A percentile compares a stretch with the other conserved stretches of the same genome.
Conservation (phyloP, 2,888 invertebrate genomes). For the Acronicta aceris region DNA sequence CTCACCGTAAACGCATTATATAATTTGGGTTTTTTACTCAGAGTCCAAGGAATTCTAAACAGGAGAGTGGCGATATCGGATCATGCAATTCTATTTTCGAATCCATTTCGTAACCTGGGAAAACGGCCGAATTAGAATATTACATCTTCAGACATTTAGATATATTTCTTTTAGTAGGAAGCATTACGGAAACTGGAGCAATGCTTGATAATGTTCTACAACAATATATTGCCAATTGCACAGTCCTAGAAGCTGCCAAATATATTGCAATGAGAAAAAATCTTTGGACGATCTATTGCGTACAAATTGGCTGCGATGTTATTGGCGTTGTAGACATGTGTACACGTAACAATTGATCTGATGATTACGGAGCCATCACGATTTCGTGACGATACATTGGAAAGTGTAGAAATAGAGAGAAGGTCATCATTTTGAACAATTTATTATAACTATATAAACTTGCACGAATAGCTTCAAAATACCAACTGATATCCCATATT, state of each 20-base stretch:
- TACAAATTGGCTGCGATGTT: conserved; percentile 45
- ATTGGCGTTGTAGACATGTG: conserved; percentile 43
- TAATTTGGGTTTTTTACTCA: conserved; percentile 65
- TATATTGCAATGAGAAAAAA: conserved; percentile 41
- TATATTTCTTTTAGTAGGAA: conserved; percentile 36
- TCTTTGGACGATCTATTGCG: conserved; percentile 35
- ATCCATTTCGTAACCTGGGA: conserved; percentile 47
- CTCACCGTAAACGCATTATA: conserved; percentile 61
- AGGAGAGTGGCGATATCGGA: conserved; percentile 48
- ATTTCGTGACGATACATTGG: conserved; percentile 51
- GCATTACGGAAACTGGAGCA: conserved; percentile 44
- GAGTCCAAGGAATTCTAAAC: conserved; percentile 51
- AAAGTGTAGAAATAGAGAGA: conserved; percentile 32
- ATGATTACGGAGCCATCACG: conserved; percentile 42
- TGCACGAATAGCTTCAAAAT: conserved; percentile 4
- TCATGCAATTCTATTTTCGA: conserved; percentile 49
- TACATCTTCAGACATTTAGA: conserved; percentile 27
- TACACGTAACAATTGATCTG: conserved; percentile 45
- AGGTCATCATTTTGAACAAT: conserved; percentile 42
- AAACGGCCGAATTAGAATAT: conserved; percentile 43
- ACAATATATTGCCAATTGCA: conserved; percentile 43
- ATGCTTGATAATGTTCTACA: conserved; percentile 31
- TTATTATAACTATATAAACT: conserved; percentile 39
- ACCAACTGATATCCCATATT: too few species aligned
- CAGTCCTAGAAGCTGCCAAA: conserved; percentile 45